Evolutionary conservation across 2,797 vertebrate genomes (phyloP).

Genomic region (Sebastes itinus): DNA sequence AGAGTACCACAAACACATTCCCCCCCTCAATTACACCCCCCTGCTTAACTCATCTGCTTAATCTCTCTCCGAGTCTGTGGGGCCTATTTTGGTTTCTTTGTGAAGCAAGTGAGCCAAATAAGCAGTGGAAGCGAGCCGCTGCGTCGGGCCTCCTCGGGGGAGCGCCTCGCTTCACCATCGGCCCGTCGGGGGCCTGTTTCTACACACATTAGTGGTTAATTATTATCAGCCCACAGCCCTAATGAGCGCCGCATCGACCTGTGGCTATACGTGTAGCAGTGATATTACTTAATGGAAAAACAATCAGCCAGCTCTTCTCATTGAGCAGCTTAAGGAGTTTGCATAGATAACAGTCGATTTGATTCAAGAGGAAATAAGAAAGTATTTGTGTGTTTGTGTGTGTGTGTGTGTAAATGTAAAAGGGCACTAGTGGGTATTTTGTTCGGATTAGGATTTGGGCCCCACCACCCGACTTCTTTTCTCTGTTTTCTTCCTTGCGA

Average conservation of each 20-base stretch:
- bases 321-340: constrained; percentile 59
- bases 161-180: constrained; percentile 35
- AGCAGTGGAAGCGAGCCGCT: constrained; percentile 41
- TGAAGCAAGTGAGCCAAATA: constrained; percentile 58
- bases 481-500: too few species aligned
- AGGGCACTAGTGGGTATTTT: neutral
- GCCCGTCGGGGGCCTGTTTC: constrained; percentile 55
- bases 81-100: constrained; percentile 42
- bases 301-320: constrained; percentile 67
- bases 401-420: neutral
- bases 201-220: constrained; percentile 78
- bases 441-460: neutral
- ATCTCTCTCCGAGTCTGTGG: constrained; percentile 37
- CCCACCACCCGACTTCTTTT: too few species aligned
- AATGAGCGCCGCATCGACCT: constrained; percentile 82
- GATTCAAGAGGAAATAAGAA: constrained; percentile 59
- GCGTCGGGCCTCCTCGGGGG: constrained; percentile 55
- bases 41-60: constrained; percentile 32
- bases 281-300: constrained; percentile 81
- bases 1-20: neutral
- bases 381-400: constrained; percentile 9
- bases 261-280: constrained; percentile 71
- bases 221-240: constrained; percentile 71
- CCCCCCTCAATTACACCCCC: constrained; percentile 4
- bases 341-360: constrained; percentile 65